These are phyloP conservation scores for Andrena camellia DNA, from an alignment of 2,888 invertebrate species.

Conservation along the genomic window DNA sequence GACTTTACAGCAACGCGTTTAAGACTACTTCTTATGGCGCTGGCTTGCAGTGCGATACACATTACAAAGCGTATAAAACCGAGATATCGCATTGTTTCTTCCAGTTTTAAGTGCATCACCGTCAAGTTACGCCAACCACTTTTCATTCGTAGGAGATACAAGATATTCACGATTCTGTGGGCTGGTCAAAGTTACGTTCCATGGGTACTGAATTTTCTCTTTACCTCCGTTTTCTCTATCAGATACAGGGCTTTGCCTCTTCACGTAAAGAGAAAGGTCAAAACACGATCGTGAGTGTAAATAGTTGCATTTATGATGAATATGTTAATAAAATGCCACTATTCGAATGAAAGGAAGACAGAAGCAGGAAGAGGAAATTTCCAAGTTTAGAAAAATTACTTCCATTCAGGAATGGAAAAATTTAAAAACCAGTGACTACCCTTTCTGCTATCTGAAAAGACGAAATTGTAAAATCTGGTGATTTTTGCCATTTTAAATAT, in stretches of 20 bases:
- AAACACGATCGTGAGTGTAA: neutral
- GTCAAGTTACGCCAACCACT: constrained; percentile 3
- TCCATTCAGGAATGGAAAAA: too few species aligned
- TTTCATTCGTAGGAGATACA: constrained; percentile 24
- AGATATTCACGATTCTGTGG: neutral
- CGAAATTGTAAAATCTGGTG: too few species aligned
- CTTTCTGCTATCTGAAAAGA: too few species aligned
- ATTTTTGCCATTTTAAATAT: too few species aligned
- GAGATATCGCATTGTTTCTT: constrained; percentile 29
- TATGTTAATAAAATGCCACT: too few species aligned
- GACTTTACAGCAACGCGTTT: constrained; percentile 39
- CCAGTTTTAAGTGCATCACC: constrained; percentile 13
- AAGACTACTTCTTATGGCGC: constrained; percentile 2
- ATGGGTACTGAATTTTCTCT: neutral
- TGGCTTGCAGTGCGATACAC: constrained; percentile 26
- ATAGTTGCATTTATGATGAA: too few species aligned
- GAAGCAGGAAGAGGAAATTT: too few species aligned
- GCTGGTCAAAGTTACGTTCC: neutral
- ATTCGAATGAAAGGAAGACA: too few species aligned
- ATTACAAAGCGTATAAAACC: constrained; percentile 2
- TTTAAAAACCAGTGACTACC: too few species aligned
- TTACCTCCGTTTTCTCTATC: neutral
- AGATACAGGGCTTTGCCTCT: neutral
- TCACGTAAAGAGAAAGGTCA: neutral
- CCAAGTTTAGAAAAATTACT: too few species aligned